phyloP scores from a whole-genome alignment of 2,888 invertebrate genomes.

The Cosmia trapezina region DNA sequence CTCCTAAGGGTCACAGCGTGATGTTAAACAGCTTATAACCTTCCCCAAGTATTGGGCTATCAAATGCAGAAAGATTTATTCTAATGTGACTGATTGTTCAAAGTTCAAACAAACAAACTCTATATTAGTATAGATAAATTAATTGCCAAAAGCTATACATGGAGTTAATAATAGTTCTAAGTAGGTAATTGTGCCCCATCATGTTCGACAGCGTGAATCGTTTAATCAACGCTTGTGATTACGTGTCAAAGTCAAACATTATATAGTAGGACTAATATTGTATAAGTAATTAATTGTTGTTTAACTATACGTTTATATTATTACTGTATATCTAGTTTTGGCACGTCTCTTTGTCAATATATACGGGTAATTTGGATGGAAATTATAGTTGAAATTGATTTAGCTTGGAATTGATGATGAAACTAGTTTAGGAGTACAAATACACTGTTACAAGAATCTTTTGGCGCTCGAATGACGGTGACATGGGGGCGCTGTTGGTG shows the following conservation, averaged over 20 bases:
- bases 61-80: too few species aligned
- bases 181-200: constrained; percentile 46
- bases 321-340: background rate
- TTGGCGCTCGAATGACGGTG: too few species aligned
- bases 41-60: too few species aligned
- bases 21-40: too few species aligned
- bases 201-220: constrained; percentile 40
- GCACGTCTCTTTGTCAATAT: background rate
- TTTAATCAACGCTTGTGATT: constrained; percentile 67
- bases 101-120: too few species aligned
- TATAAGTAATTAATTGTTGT: constrained; percentile 35
- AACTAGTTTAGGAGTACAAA: too few species aligned
- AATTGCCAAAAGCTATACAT: constrained; percentile 16
- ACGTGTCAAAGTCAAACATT: constrained; percentile 66
- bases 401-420: too few species aligned
- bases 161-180: constrained; percentile 8
- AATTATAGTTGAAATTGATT: background rate
- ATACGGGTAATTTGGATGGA: background rate
- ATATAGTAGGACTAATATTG: constrained; percentile 26
- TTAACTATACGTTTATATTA: background rate
- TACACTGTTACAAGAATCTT: too few species aligned
- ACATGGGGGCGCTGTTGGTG: background rate
- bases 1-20: too few species aligned
- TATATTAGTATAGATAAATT: background rate
- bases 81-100: too few species aligned